A percentile compares a stretch with the other conserved stretches of the same genome.
These are phyloP conservation scores for Achatina immaculata DNA, from an alignment of 1,140 invertebrate genomes.

Conservation along the genomic window DNA sequence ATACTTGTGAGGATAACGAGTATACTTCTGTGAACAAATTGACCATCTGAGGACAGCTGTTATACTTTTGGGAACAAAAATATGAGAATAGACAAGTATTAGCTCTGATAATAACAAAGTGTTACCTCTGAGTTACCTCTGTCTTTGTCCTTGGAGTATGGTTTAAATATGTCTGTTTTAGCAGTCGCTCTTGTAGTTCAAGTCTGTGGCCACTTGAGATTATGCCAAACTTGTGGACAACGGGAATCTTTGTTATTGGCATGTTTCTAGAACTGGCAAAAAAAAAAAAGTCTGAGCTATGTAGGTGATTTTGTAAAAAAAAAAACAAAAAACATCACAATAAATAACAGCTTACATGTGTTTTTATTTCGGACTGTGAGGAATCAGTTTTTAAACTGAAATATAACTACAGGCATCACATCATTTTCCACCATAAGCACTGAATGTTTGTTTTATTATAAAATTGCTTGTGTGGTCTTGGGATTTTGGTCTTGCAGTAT, in stretches of 20 bases:
- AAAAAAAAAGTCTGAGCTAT: background rate
- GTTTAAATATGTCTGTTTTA: slow-evolving; percentile 64
- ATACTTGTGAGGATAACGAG: too few relatives aligned
- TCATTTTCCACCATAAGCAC: background rate
- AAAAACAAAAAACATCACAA: background rate
- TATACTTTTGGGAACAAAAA: too few relatives aligned
- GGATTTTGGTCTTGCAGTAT: too few relatives aligned
- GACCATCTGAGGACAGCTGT: too few relatives aligned
- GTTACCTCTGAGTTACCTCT: slow-evolving; percentile 52
- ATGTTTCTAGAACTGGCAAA: slow-evolving; percentile 43
- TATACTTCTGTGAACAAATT: too few relatives aligned
- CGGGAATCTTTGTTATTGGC: slow-evolving; percentile 69
- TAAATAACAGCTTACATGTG: background rate
- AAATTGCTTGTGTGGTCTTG: too few relatives aligned
- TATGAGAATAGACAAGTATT: too few relatives aligned
- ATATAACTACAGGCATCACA: background rate
- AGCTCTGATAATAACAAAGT: background rate
- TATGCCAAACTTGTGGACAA: slow-evolving; percentile 72
- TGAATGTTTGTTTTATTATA: too few relatives aligned
- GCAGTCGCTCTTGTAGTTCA: slow-evolving; percentile 67
- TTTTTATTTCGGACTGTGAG: background rate
- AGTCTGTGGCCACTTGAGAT: slow-evolving; percentile 70
- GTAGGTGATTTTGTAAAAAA: background rate
- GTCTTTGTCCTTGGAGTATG: slow-evolving; percentile 55
- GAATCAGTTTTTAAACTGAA: background rate